Evolutionary conservation across 2,888 invertebrate genomes (phyloP).

Genomic region (Allygus modestus): DNA sequence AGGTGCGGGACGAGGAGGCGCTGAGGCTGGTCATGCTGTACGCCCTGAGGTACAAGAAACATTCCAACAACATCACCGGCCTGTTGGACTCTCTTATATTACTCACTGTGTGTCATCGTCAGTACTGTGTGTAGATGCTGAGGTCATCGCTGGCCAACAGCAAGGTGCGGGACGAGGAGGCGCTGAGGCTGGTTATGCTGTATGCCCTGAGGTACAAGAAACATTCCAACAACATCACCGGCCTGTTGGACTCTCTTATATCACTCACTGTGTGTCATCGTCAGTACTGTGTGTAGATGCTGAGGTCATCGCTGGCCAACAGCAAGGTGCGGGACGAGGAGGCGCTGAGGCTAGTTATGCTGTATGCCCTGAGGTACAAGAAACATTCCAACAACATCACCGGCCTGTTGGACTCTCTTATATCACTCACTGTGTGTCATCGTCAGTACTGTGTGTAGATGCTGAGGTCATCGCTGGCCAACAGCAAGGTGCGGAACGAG

Average conservation of each 20-base stretch:
- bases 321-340: conserved; percentile 86
- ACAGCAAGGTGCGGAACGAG: conserved; percentile 83
- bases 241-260: conserved; percentile 86
- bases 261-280: too few species aligned
- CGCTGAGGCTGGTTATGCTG: conserved; percentile 91
- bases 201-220: conserved; percentile 97
- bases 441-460: neutral
- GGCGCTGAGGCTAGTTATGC: conserved; percentile 90
- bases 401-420: conserved; percentile 85
- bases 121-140: neutral
- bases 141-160: conserved; percentile 87
- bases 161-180: conserved; percentile 86
- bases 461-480: conserved; percentile 83
- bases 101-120: too few species aligned
- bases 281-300: neutral
- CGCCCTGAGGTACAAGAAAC: too few species aligned
- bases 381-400: conserved; percentile 90
- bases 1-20: too few species aligned
- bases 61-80: too few species aligned
- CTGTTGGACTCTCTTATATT: too few species aligned
- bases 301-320: conserved; percentile 85
- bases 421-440: too few species aligned
- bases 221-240: conserved; percentile 88
- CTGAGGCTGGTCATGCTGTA: too few species aligned
- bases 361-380: conserved; percentile 97